phyloP scores from a whole-genome alignment of 2,888 invertebrate species.

The Vandiemenella viatica region DNA sequence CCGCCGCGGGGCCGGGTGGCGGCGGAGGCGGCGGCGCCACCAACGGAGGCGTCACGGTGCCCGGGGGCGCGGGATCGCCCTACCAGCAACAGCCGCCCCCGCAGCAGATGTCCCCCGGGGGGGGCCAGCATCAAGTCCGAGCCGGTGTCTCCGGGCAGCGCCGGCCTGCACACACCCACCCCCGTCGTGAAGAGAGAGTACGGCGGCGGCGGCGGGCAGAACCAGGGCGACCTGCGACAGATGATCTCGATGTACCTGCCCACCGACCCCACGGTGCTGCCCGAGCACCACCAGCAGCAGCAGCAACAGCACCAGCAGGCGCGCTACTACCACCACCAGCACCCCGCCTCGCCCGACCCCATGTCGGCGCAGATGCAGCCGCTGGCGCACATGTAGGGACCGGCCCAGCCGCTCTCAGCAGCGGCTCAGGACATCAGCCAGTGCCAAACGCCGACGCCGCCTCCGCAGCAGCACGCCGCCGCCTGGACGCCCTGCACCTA shows the following conservation, averaged over 20 bases:
- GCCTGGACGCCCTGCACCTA: neutral
- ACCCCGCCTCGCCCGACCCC: slow-evolving; percentile 42
- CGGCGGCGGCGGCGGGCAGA: slow-evolving; percentile 34
- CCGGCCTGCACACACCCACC: slow-evolving; percentile 21
- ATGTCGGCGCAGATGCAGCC: slow-evolving; percentile 38
- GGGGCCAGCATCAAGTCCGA: slow-evolving; percentile 81
- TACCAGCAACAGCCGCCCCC: slow-evolving; percentile 34
- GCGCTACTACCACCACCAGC: slow-evolving; percentile 22
- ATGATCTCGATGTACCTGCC: slow-evolving; percentile 66
- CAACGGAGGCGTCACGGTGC: slow-evolving; percentile 48
- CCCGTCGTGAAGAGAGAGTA: slow-evolving; percentile 54
- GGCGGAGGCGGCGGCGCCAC: slow-evolving; percentile 47
- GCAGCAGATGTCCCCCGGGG: slow-evolving; percentile 53
- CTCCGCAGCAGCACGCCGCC: neutral
- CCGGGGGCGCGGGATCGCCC: slow-evolving; percentile 48
- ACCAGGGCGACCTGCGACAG: slow-evolving; percentile 45
- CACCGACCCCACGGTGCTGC: slow-evolving; percentile 45
- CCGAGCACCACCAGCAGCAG: slow-evolving; percentile 37
- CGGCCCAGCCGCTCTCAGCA: slow-evolving; percentile 1
- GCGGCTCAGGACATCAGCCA: neutral
- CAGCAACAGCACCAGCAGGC: slow-evolving; percentile 35
- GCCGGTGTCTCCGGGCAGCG: slow-evolving; percentile 65
- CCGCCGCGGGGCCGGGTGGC: slow-evolving; percentile 26
- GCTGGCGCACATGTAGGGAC: slow-evolving; percentile 46
- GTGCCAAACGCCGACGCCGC: neutral